phyloP scores from a whole-genome alignment of 2,797 vertebrate species.

The Lates japonicus region DNA sequence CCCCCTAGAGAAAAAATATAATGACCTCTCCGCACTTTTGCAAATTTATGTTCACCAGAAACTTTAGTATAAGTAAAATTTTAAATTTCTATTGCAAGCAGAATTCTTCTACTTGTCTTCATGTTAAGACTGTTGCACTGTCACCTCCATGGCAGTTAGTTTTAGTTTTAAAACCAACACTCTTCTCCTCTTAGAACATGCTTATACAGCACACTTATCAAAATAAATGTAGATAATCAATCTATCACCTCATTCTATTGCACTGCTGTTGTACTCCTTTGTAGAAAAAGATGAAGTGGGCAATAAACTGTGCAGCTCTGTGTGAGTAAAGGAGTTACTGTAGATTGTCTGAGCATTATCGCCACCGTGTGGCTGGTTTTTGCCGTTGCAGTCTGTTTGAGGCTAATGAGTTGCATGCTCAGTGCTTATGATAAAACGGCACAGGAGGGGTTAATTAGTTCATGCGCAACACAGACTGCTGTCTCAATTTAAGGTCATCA shows the following conservation, averaged over 20 bases:
- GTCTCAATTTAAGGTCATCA: slow-evolving; percentile 19
- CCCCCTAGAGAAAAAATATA: background rate
- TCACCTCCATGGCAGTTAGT: background rate
- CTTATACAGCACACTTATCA: background rate
- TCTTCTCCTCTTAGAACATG: no score
- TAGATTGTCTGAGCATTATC: background rate
- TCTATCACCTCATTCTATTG: background rate
- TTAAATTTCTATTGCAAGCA: background rate
- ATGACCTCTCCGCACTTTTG: no score
- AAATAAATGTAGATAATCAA: background rate
- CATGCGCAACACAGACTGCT: slow-evolving; percentile 9
- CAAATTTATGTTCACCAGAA: no score
- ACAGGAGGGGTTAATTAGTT: slow-evolving; percentile 56
- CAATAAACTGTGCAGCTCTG: background rate
- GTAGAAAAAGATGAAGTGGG: background rate
- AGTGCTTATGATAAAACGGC: background rate
- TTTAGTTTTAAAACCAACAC: background rate
- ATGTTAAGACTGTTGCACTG: background rate
- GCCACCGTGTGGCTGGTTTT: slow-evolving; percentile 11
- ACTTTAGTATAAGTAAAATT: no score
- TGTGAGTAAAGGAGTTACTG: background rate
- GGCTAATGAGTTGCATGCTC: background rate
- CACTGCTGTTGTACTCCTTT: background rate
- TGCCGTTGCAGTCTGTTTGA: background rate
- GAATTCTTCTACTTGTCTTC: background rate